Conservation (phyloP, 2,888 invertebrate species). For the Adela reaumurella region DNA sequence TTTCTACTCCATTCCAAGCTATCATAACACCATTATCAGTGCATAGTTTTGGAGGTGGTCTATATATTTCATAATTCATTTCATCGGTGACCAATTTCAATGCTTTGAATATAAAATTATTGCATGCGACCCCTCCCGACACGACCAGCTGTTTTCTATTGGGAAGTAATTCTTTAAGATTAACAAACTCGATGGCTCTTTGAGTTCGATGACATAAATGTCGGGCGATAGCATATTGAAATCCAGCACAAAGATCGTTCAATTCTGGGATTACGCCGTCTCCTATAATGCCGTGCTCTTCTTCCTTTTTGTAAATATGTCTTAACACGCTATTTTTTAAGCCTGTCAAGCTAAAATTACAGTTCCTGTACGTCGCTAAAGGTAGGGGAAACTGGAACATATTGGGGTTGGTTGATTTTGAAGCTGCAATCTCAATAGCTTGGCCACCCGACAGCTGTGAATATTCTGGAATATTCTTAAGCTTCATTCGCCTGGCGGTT, state of each 20-base stretch:
- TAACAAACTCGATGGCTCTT: conserved; percentile 75
- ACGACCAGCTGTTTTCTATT: conserved; percentile 66
- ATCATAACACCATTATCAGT: conserved; percentile 99
- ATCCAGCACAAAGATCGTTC: conserved; percentile 80
- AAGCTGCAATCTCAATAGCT: conserved; percentile 81
- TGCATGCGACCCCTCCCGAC: conserved; percentile 96
- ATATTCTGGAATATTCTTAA: conserved; percentile 73
- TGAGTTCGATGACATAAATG: conserved; percentile 82
- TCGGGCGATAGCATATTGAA: conserved; percentile 68
- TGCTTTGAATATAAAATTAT: conserved; percentile 72
- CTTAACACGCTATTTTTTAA: conserved; percentile 60
- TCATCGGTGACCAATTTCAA: conserved; percentile 65
- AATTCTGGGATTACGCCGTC: conserved; percentile 72
- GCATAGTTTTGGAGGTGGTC: conserved; percentile 83
- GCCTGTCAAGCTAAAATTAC: conserved; percentile 91
- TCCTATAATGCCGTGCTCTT: conserved; percentile 50
- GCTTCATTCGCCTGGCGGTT: conserved; percentile 79
- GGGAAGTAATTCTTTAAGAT: conserved; percentile 60
- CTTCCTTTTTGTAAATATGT: conserved; percentile 58
- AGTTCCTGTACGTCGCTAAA: conserved; percentile 63
- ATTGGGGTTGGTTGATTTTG: conserved; percentile 57
- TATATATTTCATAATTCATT: conserved; percentile 61
- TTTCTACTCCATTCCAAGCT: conserved; percentile 96
- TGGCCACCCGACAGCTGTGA: conserved; percentile 75
- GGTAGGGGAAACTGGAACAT: conserved; percentile 66